Base-by-base conservation (phyloP, 2,797 vertebrate genomes). In the Aplochiton taeniatus region DNA sequence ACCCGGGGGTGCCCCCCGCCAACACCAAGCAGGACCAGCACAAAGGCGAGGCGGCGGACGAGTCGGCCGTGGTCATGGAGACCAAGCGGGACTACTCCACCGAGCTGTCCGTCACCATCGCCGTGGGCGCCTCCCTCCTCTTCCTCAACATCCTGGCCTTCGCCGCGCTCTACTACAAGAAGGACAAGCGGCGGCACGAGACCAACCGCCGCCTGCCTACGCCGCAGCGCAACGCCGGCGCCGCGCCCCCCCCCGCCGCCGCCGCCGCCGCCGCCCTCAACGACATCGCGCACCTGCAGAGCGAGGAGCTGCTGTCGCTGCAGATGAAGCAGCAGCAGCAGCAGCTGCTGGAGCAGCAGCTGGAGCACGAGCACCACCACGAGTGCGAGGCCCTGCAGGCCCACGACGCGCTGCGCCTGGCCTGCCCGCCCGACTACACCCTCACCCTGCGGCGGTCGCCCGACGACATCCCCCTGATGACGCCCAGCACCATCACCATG, bases 91-190 rank as follows among this genome's bases (percentile, higher is more conserved):
- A 98, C 79, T 98, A 97, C 66, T 97, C 96, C 31, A 98, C 96
- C 0, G 97, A 98, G 69, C 84, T 98, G 19, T 98, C 96, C 0
- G 96, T 98, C 71, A 98, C 97, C 68, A 97, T 98, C 4, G 96
- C 96, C 0, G 96, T 98, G 4, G 97, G 96, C 0, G 97, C 96
- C 0, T 98, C 96, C 0, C 83, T 98, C 8, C 92, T 98, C 0
- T 98, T 98, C 73, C 91, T 98, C 4, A 98, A 98, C 82, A 97
- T 98, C 83, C 80, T 98, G 45, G 97, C 97, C 6, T 98, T 98
- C 1, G 96, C 96, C 0, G 96, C 96, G 0, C 87, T 98, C 0
- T 98, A 98, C 84, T 98, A 98, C 87, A 98, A 98, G 85, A 98
- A 98, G 70, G 97, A 98, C 89, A 98, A 98, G 68, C 68, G 96